Evolutionary conservation across 1,140 invertebrate species (phyloP).

Genomic region (Drosophila melanogaster): DNA sequence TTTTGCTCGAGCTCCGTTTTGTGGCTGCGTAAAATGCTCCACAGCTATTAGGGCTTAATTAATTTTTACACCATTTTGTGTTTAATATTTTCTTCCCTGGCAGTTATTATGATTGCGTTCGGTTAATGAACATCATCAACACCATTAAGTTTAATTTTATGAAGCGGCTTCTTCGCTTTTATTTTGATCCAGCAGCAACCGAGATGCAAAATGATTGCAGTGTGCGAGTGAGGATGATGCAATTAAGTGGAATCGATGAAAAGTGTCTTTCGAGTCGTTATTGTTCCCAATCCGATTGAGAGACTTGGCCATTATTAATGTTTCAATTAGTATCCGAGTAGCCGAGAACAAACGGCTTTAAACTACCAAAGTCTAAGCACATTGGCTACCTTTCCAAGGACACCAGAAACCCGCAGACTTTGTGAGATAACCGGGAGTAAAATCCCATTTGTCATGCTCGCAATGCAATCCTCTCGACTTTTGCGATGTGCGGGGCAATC

Average conservation of each 20-base stretch:
- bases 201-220: constrained; percentile 19
- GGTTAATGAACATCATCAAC: constrained; percentile 43
- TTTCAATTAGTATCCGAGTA: constrained; percentile 31
- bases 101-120: constrained; percentile 48
- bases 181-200: background rate
- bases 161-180: constrained; percentile 9
- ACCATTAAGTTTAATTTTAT: constrained; percentile 47
- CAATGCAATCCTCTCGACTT: constrained; percentile 53
- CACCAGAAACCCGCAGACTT: background rate
- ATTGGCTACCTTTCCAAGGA: constrained; percentile 1
- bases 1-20: constrained; percentile 19
- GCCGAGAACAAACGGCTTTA: constrained; percentile 3
- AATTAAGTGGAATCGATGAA: constrained; percentile 10
- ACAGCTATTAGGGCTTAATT: constrained; percentile 59
- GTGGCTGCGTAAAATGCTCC: constrained; percentile 23
- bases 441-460: constrained; percentile 74
- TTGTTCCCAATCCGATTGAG: constrained; percentile 30
- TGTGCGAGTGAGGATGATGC: constrained; percentile 18
- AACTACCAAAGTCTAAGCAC: background rate
- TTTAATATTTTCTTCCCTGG: constrained; percentile 37
- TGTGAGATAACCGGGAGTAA: background rate
- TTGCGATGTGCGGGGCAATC: constrained; percentile 26
- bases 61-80: constrained; percentile 52
- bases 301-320: constrained; percentile 31
- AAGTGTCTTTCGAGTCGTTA: constrained; percentile 9